Evolutionary conservation across 2,113 vertebrate genomes (phyloP).

Genomic region (Caranx ignobilis): DNA sequence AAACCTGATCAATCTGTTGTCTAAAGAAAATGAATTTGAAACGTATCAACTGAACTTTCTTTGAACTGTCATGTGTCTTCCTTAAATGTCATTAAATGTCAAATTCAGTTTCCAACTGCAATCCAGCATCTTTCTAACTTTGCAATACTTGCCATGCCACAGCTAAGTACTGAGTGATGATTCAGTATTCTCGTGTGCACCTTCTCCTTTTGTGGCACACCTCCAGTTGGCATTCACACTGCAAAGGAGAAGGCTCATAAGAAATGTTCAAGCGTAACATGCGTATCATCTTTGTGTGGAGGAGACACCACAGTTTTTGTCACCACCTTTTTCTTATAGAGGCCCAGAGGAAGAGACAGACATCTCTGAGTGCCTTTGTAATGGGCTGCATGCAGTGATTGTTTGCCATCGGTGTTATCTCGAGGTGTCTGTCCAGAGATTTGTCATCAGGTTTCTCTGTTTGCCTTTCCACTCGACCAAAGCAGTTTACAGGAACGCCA

Average conservation of each 20-base stretch:
- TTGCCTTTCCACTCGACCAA: slow-evolving; percentile 67
- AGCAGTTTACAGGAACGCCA: slow-evolving; percentile 58
- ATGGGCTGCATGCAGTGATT: slow-evolving; percentile 17
- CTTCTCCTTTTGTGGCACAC: slow-evolving; percentile 21
- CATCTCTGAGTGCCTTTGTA: slow-evolving; percentile 13
- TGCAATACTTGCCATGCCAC: neutral
- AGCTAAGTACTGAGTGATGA: slow-evolving; percentile 28
- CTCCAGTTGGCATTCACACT: slow-evolving; percentile 33
- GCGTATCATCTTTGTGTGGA: slow-evolving; percentile 32
- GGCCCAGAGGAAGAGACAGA: slow-evolving; percentile 17
- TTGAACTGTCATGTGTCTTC: neutral
- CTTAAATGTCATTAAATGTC: neutral
- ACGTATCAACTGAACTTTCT: neutral
- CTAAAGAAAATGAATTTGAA: neutral
- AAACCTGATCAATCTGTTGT: neutral
- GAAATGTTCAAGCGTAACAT: slow-evolving; percentile 32
- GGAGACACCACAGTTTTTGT: slow-evolving; percentile 14
- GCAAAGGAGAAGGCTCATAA: slow-evolving; percentile 27
- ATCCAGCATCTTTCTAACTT: slow-evolving; percentile 29
- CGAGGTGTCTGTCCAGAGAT: slow-evolving; percentile 55
- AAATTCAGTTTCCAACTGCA: neutral
- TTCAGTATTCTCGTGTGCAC: slow-evolving; percentile 26
- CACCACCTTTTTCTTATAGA: neutral
- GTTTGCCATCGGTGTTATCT: slow-evolving; percentile 64
- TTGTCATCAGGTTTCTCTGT: slow-evolving; percentile 62